phyloP scores from a whole-genome alignment of 1,140 invertebrate genomes.

The Idris sp. region DNA sequence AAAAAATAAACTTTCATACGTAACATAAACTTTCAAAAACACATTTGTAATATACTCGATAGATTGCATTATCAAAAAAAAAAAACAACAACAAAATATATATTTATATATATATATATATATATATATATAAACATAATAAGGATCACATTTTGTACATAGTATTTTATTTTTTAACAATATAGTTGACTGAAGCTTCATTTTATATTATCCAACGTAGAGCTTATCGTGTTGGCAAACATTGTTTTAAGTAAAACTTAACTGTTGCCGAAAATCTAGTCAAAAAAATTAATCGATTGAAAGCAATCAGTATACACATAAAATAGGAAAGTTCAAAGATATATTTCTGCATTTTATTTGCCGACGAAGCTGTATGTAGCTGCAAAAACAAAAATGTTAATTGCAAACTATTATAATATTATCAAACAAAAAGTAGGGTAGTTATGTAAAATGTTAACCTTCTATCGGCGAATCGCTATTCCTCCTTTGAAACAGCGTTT shows the following conservation, averaged over 20 bases:
- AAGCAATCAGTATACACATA: constrained; percentile 1
- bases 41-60: constrained; percentile 6
- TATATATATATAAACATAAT: constrained; percentile 15
- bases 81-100: constrained; percentile 6
- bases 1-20: no score
- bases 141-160: not conserved
- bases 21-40: constrained; percentile 8
- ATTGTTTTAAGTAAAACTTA: constrained; percentile 37
- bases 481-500: no score
- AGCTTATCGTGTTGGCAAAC: not conserved
- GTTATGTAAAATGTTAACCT: constrained; percentile 37
- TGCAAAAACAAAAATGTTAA: constrained; percentile 2
- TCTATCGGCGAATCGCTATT: no score
- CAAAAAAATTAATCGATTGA: constrained; percentile 13
- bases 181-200: constrained; percentile 32
- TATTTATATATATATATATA: constrained; percentile 9
- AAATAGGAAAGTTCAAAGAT: not conserved
- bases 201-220: constrained; percentile 24
- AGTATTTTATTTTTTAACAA: not conserved
- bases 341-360: no score
- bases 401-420: constrained; percentile 19
- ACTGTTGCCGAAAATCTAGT: constrained; percentile 31
- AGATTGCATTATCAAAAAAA: constrained; percentile 4
- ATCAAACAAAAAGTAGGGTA: constrained; percentile 29
- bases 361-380: no score